These are phyloP conservation scores for Onychostruthus taczanowskii DNA, from an alignment of 2,113 vertebrate species.

Conservation along the genomic window DNA sequence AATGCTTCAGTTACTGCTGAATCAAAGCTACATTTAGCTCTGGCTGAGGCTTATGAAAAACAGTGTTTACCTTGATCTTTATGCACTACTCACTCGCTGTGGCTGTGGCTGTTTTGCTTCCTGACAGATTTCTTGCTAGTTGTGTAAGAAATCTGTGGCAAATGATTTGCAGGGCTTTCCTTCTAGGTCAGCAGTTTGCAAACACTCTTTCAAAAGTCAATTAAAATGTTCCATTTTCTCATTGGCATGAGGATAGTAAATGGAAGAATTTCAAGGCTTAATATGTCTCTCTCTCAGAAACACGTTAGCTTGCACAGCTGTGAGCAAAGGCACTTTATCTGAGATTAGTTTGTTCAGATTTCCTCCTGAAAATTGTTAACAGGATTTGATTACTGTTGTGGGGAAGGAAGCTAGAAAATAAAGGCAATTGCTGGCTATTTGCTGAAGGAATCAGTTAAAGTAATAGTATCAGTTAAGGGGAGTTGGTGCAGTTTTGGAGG, in stretches of 20 bases:
- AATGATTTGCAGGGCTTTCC: conserved; percentile 50
- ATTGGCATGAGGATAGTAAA: conserved; percentile 48
- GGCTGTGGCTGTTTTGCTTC: not conserved
- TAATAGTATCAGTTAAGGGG: conserved; percentile 33
- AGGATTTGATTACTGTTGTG: conserved; percentile 20
- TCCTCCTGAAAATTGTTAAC: conserved; percentile 34
- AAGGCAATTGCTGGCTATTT: conserved; percentile 12
- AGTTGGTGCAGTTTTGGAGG: not conserved
- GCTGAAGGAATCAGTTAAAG: conserved; percentile 43
- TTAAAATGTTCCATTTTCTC: conserved; percentile 55
- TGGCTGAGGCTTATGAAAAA: not conserved
- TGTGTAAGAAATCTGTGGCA: conserved; percentile 50
- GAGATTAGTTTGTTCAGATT: conserved; percentile 33
- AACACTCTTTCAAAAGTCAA: conserved; percentile 51
- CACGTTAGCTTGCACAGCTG: not conserved
- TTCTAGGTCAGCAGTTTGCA: conserved; percentile 68
- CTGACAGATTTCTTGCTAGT: not conserved
- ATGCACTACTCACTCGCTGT: not conserved
- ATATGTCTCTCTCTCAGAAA: conserved; percentile 28
- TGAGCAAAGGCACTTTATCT: not conserved
- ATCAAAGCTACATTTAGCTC: not conserved
- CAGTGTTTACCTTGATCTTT: not conserved
- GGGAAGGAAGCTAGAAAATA: conserved; percentile 19
- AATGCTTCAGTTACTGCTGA: not conserved
- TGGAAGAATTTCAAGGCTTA: conserved; percentile 31